phyloP scores from a whole-genome alignment of 2,113 vertebrate genomes.

The Aphelocoma coerulescens region DNA sequence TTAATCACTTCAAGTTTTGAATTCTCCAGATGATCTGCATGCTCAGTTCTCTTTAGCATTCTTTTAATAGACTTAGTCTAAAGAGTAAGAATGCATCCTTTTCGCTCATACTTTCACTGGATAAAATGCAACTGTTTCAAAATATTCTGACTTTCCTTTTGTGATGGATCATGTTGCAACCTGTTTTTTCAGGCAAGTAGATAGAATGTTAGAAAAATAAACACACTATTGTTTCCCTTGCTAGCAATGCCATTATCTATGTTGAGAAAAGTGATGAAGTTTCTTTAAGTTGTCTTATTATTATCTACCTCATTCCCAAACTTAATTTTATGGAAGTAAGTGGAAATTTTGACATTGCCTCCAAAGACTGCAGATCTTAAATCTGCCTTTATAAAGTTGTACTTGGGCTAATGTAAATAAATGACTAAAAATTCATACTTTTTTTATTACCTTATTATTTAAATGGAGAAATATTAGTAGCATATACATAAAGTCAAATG shows the following conservation, averaged over 20 bases:
- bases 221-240: background rate
- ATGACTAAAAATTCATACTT: background rate
- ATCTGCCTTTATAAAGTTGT: background rate
- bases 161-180: background rate
- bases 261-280: background rate
- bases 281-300: background rate
- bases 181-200: slow-evolving; percentile 32
- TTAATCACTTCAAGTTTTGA: slow-evolving; percentile 80
- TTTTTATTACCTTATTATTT: background rate
- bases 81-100: slow-evolving; percentile 29
- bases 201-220: slow-evolving; percentile 55
- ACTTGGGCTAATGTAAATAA: background rate
- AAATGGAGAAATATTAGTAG: background rate
- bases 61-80: slow-evolving; percentile 55
- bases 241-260: background rate
- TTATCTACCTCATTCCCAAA: background rate
- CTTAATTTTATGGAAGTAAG: background rate
- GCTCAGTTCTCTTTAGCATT: slow-evolving; percentile 48
- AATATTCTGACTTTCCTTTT: slow-evolving; percentile 16
- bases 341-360: background rate
- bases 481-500: background rate
- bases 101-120: background rate
- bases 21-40: slow-evolving; percentile 71
- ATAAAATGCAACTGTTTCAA: slow-evolving; percentile 33
- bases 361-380: background rate